phyloP scores from a whole-genome alignment of 2,888 invertebrate genomes.

The Cheilosia soror region DNA sequence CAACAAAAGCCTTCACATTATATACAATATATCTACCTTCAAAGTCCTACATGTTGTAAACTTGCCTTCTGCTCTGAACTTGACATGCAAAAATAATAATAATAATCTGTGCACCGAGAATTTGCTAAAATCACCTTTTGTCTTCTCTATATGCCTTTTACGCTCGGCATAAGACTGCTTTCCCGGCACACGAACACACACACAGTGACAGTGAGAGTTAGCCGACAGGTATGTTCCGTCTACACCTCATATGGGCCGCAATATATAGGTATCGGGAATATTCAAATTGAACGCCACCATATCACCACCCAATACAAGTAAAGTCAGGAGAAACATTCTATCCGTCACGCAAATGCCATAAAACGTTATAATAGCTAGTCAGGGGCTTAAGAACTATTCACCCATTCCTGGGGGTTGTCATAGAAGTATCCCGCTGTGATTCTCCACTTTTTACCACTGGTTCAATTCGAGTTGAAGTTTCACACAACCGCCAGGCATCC shows the following conservation, averaged over 20 bases:
- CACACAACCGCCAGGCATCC: constrained; percentile 3
- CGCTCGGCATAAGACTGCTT: constrained; percentile 21
- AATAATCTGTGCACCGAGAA: constrained; percentile 51
- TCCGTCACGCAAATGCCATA: constrained; percentile 70
- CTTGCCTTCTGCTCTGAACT: constrained; percentile 53
- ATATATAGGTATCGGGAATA: constrained; percentile 24
- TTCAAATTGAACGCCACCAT: constrained; percentile 43
- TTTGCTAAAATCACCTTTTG: constrained; percentile 20
- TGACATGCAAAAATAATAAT: constrained; percentile 67
- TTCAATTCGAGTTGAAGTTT: constrained; percentile 24
- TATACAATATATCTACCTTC: background rate
- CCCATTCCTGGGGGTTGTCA: background rate
- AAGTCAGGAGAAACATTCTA: constrained; percentile 26
- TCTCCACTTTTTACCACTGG: constrained; percentile 15
- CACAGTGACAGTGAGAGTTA: constrained; percentile 4
- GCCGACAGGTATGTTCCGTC: no score
- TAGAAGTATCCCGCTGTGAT: background rate
- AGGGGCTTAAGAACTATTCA: constrained; percentile 33
- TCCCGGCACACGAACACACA: background rate
- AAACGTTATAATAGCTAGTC: constrained; percentile 57
- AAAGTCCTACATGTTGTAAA: background rate
- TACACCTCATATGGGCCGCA: constrained; percentile 15
- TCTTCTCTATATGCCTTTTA: constrained; percentile 4
- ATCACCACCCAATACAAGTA: constrained; percentile 10
- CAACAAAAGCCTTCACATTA: constrained; percentile 15